Percentiles rank a stretch among this genome's conserved stretches.
Conservation (phyloP, 2,797 vertebrate species). For the Tapera naevia region DNA sequence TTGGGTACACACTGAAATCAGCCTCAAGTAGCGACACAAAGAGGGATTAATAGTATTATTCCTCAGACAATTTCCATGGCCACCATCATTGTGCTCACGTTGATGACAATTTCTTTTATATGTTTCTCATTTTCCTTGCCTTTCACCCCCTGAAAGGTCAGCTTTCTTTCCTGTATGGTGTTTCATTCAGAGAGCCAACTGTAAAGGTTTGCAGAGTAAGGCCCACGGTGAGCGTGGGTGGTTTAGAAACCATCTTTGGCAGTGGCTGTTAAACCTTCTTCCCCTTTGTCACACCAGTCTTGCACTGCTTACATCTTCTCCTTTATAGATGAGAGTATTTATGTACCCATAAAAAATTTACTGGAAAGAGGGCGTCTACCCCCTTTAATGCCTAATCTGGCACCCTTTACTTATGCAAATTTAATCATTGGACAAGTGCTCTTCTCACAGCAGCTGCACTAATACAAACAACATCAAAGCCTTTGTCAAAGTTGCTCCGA, state of each 20-base stretch:
- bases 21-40: background rate
- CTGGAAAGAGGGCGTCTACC: background rate
- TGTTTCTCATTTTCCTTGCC: background rate
- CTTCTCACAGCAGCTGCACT: background rate
- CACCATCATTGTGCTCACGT: background rate
- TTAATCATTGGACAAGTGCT: slow-evolving; percentile 30
- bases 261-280: background rate
- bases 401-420: slow-evolving; percentile 48
- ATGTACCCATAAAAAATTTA: background rate
- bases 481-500: background rate
- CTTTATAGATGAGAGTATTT: background rate
- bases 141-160: background rate
- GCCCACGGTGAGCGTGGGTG: background rate
- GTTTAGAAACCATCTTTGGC: background rate
- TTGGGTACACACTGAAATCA: background rate
- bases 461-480: slow-evolving; percentile 44
- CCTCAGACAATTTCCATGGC: background rate
- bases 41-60: background rate
- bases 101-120: background rate
- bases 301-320: background rate
- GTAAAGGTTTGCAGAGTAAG: background rate
- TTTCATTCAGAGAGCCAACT: background rate
- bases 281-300: background rate
- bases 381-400: background rate
- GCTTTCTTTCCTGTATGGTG: background rate